phyloP scores from a whole-genome alignment of 1,140 invertebrate genomes.

The Ctenoplectra terminalis region DNA sequence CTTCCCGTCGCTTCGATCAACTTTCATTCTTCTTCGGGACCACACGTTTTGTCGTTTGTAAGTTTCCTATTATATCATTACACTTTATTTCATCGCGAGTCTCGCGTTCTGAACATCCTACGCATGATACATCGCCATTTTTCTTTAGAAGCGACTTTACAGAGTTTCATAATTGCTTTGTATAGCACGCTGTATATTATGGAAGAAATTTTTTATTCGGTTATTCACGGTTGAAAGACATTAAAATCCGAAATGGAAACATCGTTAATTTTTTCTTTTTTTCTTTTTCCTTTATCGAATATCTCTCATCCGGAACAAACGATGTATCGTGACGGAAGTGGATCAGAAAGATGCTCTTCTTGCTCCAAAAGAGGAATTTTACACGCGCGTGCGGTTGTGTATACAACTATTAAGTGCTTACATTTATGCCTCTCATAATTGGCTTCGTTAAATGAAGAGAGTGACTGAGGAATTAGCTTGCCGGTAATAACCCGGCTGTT shows the following conservation, averaged over 20 bases:
- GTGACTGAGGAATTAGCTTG: constrained; percentile 80
- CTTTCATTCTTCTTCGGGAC: neutral
- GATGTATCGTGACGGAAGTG: neutral
- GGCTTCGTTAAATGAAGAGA: constrained; percentile 81
- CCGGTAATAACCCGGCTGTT: constrained; percentile 80
- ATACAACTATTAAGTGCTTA: constrained; percentile 80
- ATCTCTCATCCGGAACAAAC: neutral
- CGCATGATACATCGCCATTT: neutral
- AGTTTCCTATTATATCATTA: no score
- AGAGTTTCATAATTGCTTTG: no score
- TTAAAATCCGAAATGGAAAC: no score
- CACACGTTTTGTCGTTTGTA: no score
- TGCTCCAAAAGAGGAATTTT: constrained; percentile 39
- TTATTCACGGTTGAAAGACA: no score
- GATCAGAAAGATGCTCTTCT: neutral
- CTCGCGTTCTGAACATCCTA: neutral
- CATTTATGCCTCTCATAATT: constrained; percentile 82
- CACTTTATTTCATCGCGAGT: neutral
- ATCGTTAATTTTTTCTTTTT: no score
- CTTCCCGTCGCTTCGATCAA: neutral
- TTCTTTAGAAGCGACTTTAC: neutral
- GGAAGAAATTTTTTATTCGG: no score
- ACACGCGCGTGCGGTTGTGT: constrained; percentile 71
- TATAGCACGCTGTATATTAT: no score
- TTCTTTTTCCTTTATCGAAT: no score